These are phyloP conservation scores for Muscicapa striata DNA, from an alignment of 2,797 vertebrate species.

Conservation along the genomic window DNA sequence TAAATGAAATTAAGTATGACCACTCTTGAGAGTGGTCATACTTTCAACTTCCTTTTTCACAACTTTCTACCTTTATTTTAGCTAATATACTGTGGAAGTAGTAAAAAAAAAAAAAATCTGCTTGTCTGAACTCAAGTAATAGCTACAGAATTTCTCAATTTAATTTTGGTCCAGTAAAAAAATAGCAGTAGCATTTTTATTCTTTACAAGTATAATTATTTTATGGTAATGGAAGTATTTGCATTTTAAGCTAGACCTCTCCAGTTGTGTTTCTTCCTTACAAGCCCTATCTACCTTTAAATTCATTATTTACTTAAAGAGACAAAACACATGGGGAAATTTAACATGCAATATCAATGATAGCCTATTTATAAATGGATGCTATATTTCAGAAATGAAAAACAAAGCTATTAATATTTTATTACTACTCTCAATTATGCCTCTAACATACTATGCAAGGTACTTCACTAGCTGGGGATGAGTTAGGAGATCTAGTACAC, in stretches of 20 bases:
- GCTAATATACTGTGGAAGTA: not conserved
- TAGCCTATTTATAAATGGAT: slow-evolving; percentile 18
- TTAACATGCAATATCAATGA: not conserved
- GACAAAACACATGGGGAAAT: slow-evolving; percentile 14
- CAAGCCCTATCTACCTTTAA: not conserved
- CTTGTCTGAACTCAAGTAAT: not conserved
- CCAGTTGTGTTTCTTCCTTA: not conserved
- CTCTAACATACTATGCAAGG: not conserved
- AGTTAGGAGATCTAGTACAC: not conserved
- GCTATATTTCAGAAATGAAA: slow-evolving; percentile 4
- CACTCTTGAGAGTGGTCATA: not conserved
- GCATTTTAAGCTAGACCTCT: not conserved
- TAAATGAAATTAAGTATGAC: not conserved
- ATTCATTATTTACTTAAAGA: slow-evolving; percentile 15
- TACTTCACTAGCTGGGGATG: not conserved
- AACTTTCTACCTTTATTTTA: not conserved
- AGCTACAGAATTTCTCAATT: not conserved
- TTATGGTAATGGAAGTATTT: not conserved
- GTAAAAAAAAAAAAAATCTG: not conserved
- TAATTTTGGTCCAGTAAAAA: not conserved
- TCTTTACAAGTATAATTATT: not conserved
- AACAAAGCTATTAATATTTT: slow-evolving; percentile 40
- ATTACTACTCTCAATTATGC: not conserved
- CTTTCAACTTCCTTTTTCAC: not conserved
- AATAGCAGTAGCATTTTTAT: not conserved